Evolutionary conservation across 2,797 vertebrate species (phyloP), one percentile per base, ranked within the genome.

Genomic region (Kryptopterus vitreolus): DNA sequence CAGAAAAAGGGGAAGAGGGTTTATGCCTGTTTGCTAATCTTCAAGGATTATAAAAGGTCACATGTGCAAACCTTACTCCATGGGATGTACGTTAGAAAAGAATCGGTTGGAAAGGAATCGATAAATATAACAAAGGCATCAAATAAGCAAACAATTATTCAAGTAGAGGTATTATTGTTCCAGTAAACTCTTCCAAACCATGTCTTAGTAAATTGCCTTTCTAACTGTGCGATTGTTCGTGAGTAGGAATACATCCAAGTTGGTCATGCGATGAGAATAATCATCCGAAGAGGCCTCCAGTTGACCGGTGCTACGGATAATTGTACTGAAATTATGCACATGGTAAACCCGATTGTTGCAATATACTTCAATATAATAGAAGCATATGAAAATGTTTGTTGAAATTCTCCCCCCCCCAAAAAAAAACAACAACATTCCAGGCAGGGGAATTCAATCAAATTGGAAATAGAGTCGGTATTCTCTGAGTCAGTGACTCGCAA

Each of bases 101-200:
- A 3, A 76, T 52, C 38, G 22, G 26, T 50, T 68, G 48, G 22
- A 59, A 76, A 59, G 18, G 9, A 31, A 48, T 61, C 29, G 35
- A 81, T 26, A 38, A 57, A 26, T 48, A 48, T 7, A 68, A 43
- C 29, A 68, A 68, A n/a, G n/a, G n/a, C n/a, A n/a, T n/a, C n/a
- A 43, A 43, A 43, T 22, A 12, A 18, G 26, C 15, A 24, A 38
- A 38, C 63, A 52, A 38, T 38, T 68, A 57, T 75, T 75, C 46
- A 81, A 63, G 48, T 53, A 82, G 80, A 82, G 80, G 80, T 82
- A 82, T 72, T 77, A 77, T 57, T 82, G 75, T 77, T 48, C 77
- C 58, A 69, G 7, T 26, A 65, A 62, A 43, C 43, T 29, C 46
- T 29, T 62, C 38, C 9, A 20, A n/a, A 72, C 20, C 52, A 26